phyloP scores from a whole-genome alignment of 2,113 vertebrate species.

The Oxyruncus cristatus region DNA sequence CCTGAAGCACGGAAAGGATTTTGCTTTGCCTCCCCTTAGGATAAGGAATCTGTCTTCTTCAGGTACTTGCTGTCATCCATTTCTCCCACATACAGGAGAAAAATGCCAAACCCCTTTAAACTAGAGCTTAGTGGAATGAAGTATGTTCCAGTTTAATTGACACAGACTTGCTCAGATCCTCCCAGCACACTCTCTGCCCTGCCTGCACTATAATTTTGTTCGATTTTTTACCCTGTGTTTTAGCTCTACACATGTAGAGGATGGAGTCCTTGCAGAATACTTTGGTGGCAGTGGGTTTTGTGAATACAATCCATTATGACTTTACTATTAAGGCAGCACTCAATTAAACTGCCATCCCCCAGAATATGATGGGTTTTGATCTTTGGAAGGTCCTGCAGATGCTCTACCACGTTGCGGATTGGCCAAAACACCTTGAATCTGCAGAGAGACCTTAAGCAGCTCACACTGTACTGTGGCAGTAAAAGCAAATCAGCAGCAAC shows the following conservation, averaged over 20 bases:
- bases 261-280: neutral
- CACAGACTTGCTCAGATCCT: neutral
- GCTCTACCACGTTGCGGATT: rapidly evolving
- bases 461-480: rapidly evolving
- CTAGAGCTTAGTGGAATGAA: neutral
- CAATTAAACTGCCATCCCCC: neutral
- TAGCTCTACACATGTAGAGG: neutral
- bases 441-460: neutral
- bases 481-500: conserved; percentile 3
- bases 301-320: neutral
- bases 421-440: neutral
- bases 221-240: neutral
- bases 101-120: neutral
- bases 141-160: neutral
- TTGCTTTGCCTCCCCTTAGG: neutral
- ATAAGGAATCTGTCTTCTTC: neutral
- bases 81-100: neutral
- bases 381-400: neutral
- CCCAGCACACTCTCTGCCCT: neutral
- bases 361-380: neutral
- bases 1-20: neutral
- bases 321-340: neutral
- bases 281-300: neutral
- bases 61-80: neutral
- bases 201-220: neutral